These are phyloP conservation scores for Clarias macrocephalus DNA, from an alignment of 2,113 vertebrate species.

Conservation along the genomic window DNA sequence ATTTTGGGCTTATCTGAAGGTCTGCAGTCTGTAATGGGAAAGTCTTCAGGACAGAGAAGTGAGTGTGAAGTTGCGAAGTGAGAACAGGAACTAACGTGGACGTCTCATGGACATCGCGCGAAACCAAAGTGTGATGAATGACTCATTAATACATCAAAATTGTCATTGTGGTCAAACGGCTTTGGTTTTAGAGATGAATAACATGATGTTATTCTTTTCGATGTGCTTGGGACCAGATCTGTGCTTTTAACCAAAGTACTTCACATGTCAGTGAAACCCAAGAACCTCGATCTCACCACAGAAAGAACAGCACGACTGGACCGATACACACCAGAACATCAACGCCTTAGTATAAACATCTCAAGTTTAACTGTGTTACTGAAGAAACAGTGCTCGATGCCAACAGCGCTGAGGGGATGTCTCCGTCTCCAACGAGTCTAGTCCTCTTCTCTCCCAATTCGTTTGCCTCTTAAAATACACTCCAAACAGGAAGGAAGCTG, in stretches of 20 bases:
- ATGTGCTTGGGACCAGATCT: neutral
- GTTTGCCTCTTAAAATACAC: neutral
- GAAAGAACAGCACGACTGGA: neutral
- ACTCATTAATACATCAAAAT: neutral
- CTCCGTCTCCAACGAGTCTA: neutral
- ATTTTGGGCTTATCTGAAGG: neutral
- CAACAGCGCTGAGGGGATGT: neutral
- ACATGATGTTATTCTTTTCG: too few relatives aligned
- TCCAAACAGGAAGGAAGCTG: neutral
- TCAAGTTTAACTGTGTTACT: neutral
- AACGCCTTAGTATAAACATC: neutral
- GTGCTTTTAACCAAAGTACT: neutral
- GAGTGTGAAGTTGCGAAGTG: neutral
- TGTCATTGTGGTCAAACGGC: neutral
- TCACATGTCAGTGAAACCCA: neutral
- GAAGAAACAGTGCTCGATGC: neutral
- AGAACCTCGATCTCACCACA: neutral
- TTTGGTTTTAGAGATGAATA: neutral
- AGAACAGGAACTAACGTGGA: neutral
- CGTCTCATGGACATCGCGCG: neutral
- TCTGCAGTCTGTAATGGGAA: neutral
- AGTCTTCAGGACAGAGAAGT: neutral
- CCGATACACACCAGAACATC: neutral
- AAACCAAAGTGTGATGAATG: neutral
- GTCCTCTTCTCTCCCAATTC: neutral